phyloP scores from a whole-genome alignment of 2,888 invertebrate species.

The Sympetrum striolatum region DNA sequence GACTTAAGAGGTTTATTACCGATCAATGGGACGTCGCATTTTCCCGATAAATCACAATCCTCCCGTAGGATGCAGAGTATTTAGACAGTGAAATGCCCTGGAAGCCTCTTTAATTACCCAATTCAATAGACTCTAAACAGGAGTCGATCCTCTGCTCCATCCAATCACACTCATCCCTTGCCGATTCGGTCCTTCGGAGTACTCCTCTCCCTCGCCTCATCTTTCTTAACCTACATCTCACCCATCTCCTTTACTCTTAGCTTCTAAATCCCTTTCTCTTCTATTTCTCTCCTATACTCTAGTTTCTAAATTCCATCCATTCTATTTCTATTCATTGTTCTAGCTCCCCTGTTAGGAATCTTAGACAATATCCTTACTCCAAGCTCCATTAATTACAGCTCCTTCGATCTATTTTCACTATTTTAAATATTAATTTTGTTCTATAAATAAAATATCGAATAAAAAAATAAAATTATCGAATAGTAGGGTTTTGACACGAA shows the following conservation, averaged over 20 bases:
- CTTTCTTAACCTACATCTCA: not conserved
- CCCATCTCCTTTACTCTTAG: not conserved
- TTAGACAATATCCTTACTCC: too few species aligned
- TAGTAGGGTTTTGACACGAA: too few species aligned
- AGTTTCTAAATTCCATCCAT: not conserved
- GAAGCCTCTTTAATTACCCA: not conserved
- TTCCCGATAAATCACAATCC: not conserved
- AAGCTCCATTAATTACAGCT: too few species aligned
- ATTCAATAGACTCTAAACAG: not conserved
- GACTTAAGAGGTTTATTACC: too few species aligned
- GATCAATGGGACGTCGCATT: too few species aligned
- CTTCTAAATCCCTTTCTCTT: not conserved
- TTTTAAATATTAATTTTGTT: too few species aligned
- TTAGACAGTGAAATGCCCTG: not conserved
- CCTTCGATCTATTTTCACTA: too few species aligned
- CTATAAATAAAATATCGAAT: too few species aligned
- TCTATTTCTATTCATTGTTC: too few species aligned
- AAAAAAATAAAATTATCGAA: too few species aligned
- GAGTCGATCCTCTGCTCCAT: not conserved
- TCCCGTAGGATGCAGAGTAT: not conserved
- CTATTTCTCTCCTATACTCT: not conserved
- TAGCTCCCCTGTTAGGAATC: too few species aligned
- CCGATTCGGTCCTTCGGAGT: not conserved
- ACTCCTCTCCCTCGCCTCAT: not conserved
- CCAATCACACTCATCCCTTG: not conserved